Base-by-base conservation (phyloP, 1,140 invertebrate species). In the Penaeus indicus region DNA sequence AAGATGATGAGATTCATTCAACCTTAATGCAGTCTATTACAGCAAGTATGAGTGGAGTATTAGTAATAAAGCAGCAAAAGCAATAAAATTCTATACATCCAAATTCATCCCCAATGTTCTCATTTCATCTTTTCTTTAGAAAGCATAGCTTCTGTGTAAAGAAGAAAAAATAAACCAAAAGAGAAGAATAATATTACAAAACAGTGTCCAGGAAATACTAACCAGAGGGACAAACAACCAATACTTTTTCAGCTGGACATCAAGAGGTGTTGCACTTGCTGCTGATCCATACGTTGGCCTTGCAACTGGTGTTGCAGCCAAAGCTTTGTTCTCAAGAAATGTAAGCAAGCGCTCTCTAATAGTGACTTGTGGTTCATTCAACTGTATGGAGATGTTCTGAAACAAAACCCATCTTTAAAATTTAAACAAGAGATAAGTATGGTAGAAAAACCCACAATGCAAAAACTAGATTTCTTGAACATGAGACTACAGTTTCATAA, bases 181-280 rank as follows among this genome's bases (percentile, higher is more conserved):
- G 10, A 0, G 38, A 13, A 69, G 22, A 67, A 27, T 22, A 62
- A 19, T n/a, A 32, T 27, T 21, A 72, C 38, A 61, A 64, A 42
- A 60, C 69, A 25, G 38, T 4, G 60, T 54, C 25, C 18, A n/a
- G n/a, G 18, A 32, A 19, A 32, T 19, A 84, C 85, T 90, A 19
- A 90, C 89, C 85, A 87, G 82, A 25, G 89, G 89, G n/a, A 90
- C 47, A 63, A 90, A 90, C 4, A 90, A 77, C 89, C 89, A 90
- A 83, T 88, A 90, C 69, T 67, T 90, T n/a, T 88, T 42, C 16
- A 90, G 54, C 10, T 86, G 47, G 22, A 47, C 81, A 21, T 83
- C 47, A 3, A 84, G 60, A 25, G 87, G 84, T 22, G 67, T 38
- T 0, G 64, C 18, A 21, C 25, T n/a, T n/a, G 54, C 38, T 22